Base-by-base conservation (phyloP, 2,888 invertebrate species). In the Zaprionus bogoriensis region DNA sequence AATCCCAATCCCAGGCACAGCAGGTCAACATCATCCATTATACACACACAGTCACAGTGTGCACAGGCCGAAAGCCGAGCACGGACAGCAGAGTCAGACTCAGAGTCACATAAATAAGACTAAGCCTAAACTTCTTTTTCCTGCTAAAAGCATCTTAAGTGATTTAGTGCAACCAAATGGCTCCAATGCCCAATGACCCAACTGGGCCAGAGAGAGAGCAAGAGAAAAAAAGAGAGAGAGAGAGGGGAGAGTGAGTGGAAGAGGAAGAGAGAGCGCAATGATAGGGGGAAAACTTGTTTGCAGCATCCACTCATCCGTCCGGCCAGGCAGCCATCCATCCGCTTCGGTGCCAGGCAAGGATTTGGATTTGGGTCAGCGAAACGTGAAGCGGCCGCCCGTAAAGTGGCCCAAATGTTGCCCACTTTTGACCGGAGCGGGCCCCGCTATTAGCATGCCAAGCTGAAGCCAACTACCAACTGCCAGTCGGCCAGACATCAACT, bases 71-170 rank as follows among this genome's bases (percentile, higher is more conserved):
- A 25, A 28, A 32, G 46, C 36, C 44, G 51, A 27, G 48, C 55
- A 47, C 55, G 28, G 50, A 46, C 38, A 32, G 30, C 45, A 53
- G 36, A 38, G 45, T 42, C 47, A 38, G 30, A 4, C 32, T 55
- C 55, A 47, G 55, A 64, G 67, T 61, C 77, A 76, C 84, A 80
- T 81, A 80, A 77, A 86, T 83, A 77, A 67, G 67, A 76, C 82
- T 87, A 80, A 87, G 85, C 87, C 81, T 64, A 62, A 87, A 84
- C 71, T 68, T 85, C 59, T 84, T 86, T n/a, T 76, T 74, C 66
- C 77, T 53, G 81, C 81, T 80, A 84, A 80, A 87, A 80, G 87
- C 87, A 81, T 81, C 87, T 84, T 81, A 81, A 81, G 85, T 87
- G 80, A 81, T 81, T 87, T 81, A 81, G 85, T 81, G 80, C 80